Percentiles rank a stretch among this genome's conserved stretches.
phyloP scores from a whole-genome alignment of 2,888 invertebrate genomes.

The Phytoseiulus persimilis region DNA sequence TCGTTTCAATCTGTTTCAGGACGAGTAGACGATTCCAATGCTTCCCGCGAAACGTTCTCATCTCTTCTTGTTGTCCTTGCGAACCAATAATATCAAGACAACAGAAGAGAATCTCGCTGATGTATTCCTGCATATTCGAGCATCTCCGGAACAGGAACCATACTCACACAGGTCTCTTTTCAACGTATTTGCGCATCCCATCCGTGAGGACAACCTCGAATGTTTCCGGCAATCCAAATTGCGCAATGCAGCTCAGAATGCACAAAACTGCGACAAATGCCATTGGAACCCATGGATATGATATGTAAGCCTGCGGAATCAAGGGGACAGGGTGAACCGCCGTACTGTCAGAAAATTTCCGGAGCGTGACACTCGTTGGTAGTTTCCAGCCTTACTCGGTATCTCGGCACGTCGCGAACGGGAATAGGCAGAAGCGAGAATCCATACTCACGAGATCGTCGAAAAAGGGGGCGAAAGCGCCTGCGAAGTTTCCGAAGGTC shows the following conservation, averaged over 20 bases:
- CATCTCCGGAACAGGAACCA: neutral
- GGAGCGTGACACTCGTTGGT: too few species aligned
- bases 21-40: too few species aligned
- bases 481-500: slow-evolving; percentile 7
- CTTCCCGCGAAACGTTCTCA: too few species aligned
- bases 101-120: too few species aligned
- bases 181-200: neutral
- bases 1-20: too few species aligned
- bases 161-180: neutral
- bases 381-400: too few species aligned
- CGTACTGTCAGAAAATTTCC: too few species aligned
- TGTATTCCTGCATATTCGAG: too few species aligned
- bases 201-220: neutral
- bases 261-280: neutral
- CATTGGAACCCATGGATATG: slow-evolving; percentile 17
- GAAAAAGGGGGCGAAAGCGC: neutral
- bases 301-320: neutral
- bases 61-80: too few species aligned
- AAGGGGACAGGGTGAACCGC: neutral
- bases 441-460: neutral
- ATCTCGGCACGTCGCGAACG: too few species aligned
- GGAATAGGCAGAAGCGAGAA: neutral
- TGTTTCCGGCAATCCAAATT: neutral
- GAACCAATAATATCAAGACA: too few species aligned
- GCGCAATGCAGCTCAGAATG: neutral